These are phyloP conservation scores for Fragum sueziense DNA, from an alignment of 2,888 invertebrate genomes.

Conservation along the genomic window DNA sequence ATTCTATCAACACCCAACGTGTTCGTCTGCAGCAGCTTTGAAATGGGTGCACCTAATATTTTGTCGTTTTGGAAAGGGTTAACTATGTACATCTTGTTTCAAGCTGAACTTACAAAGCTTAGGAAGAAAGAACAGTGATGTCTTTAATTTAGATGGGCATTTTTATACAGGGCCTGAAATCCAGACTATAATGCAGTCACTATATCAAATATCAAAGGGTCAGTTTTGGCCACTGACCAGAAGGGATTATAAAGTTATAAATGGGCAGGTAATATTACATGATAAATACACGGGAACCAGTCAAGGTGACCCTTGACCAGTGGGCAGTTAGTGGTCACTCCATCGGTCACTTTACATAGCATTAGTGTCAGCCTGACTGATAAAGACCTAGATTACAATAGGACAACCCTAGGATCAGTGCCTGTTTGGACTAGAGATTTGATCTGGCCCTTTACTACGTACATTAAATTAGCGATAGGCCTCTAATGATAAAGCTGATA, in stretches of 20 bases:
- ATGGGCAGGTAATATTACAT: background rate
- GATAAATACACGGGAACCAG: background rate
- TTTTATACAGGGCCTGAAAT: too few species aligned
- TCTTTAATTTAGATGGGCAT: too few species aligned
- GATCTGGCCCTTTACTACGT: background rate
- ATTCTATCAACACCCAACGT: too few species aligned
- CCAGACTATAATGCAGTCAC: too few species aligned
- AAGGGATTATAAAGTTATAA: background rate
- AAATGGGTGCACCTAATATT: too few species aligned
- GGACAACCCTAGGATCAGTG: background rate
- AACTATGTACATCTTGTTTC: background rate
- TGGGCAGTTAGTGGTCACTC: background rate
- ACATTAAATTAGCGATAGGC: too few species aligned
- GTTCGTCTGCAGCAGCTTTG: too few species aligned
- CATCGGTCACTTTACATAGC: conserved; percentile 3
- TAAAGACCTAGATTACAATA: background rate
- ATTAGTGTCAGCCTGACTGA: conserved; percentile 15
- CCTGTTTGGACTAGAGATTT: background rate
- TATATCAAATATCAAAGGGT: background rate
- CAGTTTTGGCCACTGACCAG: background rate
- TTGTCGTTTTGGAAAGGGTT: background rate
- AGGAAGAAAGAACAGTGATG: background rate
- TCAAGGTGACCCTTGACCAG: background rate
- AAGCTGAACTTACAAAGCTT: background rate
- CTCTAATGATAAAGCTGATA: too few species aligned